Percentiles rank a stretch among this genome's conserved stretches.
phyloP scores from a whole-genome alignment of 1,140 invertebrate species.

The Drosophila equinoxialis region DNA sequence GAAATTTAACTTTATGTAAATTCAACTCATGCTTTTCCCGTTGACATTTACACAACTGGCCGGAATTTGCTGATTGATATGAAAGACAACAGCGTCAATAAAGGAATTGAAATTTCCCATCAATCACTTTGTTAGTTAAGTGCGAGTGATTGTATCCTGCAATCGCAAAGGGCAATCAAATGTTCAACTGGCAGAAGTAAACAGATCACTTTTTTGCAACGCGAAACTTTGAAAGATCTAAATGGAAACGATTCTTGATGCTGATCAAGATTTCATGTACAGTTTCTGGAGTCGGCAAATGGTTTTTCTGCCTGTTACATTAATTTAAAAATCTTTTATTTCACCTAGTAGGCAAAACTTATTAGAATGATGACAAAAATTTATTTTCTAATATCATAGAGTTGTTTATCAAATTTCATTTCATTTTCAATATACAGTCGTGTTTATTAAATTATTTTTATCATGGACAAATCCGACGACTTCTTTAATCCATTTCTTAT shows the following conservation, averaged over 20 bases:
- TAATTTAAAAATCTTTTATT: too few relatives aligned
- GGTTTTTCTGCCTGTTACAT: too few relatives aligned
- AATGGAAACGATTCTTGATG: too few relatives aligned
- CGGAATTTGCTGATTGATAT: constrained; percentile 9
- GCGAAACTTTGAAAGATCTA: too few relatives aligned
- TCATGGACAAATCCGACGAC: neutral
- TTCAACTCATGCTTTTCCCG: constrained; percentile 3
- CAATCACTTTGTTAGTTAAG: neutral
- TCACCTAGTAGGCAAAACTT: too few relatives aligned
- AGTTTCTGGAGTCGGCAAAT: too few relatives aligned
- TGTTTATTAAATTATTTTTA: neutral
- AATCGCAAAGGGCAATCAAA: too few relatives aligned
- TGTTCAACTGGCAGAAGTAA: too few relatives aligned
- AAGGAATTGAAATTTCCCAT: neutral
- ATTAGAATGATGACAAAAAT: neutral
- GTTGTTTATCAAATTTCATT: neutral
- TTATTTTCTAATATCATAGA: neutral
- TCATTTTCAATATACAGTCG: neutral
- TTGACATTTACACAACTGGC: constrained; percentile 7
- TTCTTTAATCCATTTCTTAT: neutral
- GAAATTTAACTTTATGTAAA: constrained; percentile 3
- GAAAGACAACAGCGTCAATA: neutral
- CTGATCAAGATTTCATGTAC: too few relatives aligned
- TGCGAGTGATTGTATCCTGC: neutral
- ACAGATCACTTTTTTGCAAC: too few relatives aligned